Base-by-base conservation (phyloP, 2,888 invertebrate species). In the Eristalinus sepulchralis region DNA sequence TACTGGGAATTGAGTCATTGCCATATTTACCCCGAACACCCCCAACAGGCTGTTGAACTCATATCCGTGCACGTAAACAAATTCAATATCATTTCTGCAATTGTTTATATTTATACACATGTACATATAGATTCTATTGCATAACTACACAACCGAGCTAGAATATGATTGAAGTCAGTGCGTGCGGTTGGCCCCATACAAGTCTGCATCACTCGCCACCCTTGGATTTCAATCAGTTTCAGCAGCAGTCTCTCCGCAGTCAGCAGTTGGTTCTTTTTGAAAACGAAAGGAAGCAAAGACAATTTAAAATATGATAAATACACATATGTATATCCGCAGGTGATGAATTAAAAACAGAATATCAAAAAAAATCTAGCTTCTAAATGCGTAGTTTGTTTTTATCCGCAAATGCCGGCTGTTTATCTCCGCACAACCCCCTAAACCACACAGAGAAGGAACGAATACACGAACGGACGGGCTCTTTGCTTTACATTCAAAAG, bases 311-410 rank as follows among this genome's bases (percentile, higher is more conserved):
- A 53, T 47, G 33, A 64, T 33, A 9, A 36, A 39, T 31, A 64
- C 20, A 20, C 13, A 39, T 33, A 66, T n/a, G 13, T 20, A 64
- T 55, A 62, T 71, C 59, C 36, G 39, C 71, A 72, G 71, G 55
- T 63, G 31, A 63, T 34, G 59, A n/a, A 70, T 57, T 68, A 27
- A 31, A 39, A 60, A 57, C 60, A 47, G 60, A 80, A 67, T 34
- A 20, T 33, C 22, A 31, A 75, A 75, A 63, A 64, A 20, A 53
- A 34, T 27, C 20, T 47, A 71, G 75, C 75, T 82, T 36, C 33
- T 66, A 71, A 84, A 79, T 86, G 86, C 86, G 86, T 86, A 86
- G 86, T 86, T 86, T 75, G 75, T 86, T 75, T 83, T 83, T 78
- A 78, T 77, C 62, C 70, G 34, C 78, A 83, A 83, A 86, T 59